These are phyloP conservation scores for Himalopsyche tibetana DNA, from an alignment of 2,888 invertebrate genomes.

Conservation along the genomic window DNA sequence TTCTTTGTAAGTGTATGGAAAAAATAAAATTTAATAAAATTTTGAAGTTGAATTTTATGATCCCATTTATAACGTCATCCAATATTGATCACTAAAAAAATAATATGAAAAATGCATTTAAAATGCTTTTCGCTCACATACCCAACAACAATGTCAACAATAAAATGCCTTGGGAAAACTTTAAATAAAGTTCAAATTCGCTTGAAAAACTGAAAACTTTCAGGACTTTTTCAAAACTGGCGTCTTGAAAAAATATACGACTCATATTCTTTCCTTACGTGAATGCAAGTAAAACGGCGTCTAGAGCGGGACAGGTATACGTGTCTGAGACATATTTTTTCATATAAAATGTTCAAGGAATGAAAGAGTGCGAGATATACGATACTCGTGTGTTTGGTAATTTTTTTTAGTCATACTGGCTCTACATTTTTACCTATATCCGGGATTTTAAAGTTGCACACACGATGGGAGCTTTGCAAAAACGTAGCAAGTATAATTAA, in stretches of 20 bases:
- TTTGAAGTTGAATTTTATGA: not conserved
- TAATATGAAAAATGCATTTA: constrained; percentile 43
- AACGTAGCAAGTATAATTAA: constrained; percentile 40
- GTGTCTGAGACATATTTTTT: constrained; percentile 53
- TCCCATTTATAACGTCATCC: constrained; percentile 40
- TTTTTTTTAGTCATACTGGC: constrained; percentile 44
- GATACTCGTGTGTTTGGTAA: constrained; percentile 54
- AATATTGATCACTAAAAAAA: constrained; percentile 38
- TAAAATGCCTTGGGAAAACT: not conserved
- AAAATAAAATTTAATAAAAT: not conserved
- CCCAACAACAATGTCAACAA: not conserved
- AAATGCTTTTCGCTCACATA: constrained; percentile 9
- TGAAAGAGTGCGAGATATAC: constrained; percentile 53
- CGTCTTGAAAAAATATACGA: constrained; percentile 44
- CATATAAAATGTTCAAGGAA: constrained; percentile 55
- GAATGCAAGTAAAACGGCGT: constrained; percentile 36
- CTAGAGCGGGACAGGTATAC: constrained; percentile 28
- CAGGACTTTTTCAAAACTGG: constrained; percentile 21
- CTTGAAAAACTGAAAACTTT: constrained; percentile 36
- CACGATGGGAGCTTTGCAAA: constrained; percentile 44
- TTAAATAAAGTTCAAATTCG: constrained; percentile 16
- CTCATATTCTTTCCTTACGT: constrained; percentile 48
- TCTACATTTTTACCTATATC: constrained; percentile 61
- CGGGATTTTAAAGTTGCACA: constrained; percentile 60
- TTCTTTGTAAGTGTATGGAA: no score